phyloP scores from a whole-genome alignment of 2,797 vertebrate genomes.

The Periparus ater region DNA sequence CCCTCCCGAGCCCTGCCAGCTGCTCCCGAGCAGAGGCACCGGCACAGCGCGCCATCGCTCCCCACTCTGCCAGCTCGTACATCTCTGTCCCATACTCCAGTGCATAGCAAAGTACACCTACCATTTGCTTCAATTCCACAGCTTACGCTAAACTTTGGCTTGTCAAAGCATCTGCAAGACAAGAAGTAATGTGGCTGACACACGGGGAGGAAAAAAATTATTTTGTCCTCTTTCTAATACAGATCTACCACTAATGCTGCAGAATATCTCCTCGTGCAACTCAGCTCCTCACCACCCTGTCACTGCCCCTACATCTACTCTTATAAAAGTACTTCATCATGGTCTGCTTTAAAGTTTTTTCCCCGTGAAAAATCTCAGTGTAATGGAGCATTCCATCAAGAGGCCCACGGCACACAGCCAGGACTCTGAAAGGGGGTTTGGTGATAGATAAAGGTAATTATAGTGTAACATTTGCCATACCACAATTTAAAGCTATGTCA shows the following conservation, averaged over 20 bases:
- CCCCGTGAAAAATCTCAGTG: conserved; percentile 5
- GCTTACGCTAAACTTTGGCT: not conserved
- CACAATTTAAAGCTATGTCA: conserved; percentile 52
- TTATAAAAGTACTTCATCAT: conserved; percentile 42
- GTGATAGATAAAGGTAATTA: conserved; percentile 71
- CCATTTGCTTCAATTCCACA: not conserved
- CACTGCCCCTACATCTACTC: not conserved
- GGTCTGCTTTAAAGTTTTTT: conserved; percentile 2
- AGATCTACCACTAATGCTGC: not conserved
- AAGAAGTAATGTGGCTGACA: not conserved
- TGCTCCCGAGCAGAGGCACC: not conserved
- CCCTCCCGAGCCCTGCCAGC: not conserved
- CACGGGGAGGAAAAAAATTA: not conserved
- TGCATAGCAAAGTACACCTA: not conserved
- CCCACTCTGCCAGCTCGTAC: not conserved
- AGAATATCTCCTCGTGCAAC: not conserved
- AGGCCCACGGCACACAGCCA: conserved; percentile 13
- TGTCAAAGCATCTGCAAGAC: not conserved
- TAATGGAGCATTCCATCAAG: conserved; percentile 48
- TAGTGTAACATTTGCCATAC: conserved; percentile 33
- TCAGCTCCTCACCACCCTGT: not conserved
- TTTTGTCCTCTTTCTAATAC: not conserved
- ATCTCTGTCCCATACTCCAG: not conserved
- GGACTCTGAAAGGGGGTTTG: conserved; percentile 22
- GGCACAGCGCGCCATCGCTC: not conserved